Percentiles rank a stretch among this genome's conserved stretches.
Evolutionary conservation across 2,888 invertebrate genomes (phyloP).

Genomic region (Artemia sinica): DNA sequence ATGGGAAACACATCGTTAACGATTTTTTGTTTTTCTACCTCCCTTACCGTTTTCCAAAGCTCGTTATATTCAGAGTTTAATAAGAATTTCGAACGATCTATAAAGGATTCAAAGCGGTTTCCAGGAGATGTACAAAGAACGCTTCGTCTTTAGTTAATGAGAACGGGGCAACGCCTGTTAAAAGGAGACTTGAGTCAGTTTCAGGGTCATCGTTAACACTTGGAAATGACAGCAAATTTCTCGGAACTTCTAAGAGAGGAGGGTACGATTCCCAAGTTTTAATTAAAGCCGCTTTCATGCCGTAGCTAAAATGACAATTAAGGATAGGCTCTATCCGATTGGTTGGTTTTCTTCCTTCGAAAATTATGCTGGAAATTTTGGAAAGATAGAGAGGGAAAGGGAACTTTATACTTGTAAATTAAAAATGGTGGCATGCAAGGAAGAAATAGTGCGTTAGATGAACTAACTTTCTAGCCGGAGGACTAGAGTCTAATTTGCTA

Average conservation of each 20-base stretch:
- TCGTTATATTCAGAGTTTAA: neutral
- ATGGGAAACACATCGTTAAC: no score
- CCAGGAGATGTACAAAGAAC: conserved; percentile 9
- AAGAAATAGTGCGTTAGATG: neutral
- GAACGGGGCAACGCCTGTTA: conserved; percentile 1
- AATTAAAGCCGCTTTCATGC: conserved; percentile 13
- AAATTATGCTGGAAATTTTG: conserved; percentile 11
- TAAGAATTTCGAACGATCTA: neutral
- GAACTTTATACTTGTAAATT: neutral
- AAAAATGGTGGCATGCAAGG: neutral
- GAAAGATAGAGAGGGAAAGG: neutral
- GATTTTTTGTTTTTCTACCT: no score
- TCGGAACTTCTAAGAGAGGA: neutral
- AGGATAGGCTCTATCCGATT: conserved; percentile 4
- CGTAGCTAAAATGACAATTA: conserved; percentile 13
- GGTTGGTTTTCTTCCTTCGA: neutral
- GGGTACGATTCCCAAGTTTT: conserved; percentile 13
- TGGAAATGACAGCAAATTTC: conserved; percentile 10
- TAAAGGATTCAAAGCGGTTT: neutral
- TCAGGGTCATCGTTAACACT: neutral
- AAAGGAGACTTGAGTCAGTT: neutral
- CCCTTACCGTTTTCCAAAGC: neutral
- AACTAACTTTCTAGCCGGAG: no score
- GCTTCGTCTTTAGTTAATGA: conserved; percentile 9
- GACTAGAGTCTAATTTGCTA: no score